phyloP scores from a whole-genome alignment of 1,140 invertebrate genomes.

The Drosophila biarmipes region DNA sequence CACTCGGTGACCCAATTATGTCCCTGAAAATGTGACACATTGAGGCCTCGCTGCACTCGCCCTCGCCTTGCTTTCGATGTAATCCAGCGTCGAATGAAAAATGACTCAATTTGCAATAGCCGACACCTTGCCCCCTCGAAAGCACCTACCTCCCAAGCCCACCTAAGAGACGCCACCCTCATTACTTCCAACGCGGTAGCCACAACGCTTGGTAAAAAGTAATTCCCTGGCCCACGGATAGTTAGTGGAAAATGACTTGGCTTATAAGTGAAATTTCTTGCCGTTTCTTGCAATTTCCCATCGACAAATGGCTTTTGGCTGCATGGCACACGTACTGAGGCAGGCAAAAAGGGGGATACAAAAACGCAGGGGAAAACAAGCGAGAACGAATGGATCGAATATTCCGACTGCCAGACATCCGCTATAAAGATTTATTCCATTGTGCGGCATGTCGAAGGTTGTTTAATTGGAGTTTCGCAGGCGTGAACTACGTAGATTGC shows the following conservation, averaged over 20 bases:
- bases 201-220: constrained; percentile 66
- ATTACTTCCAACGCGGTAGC: constrained; percentile 15
- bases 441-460: constrained; percentile 13
- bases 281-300: constrained; percentile 58
- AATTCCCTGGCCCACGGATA: constrained; percentile 52
- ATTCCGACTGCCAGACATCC: constrained; percentile 22
- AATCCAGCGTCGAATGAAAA: constrained; percentile 64
- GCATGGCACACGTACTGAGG: constrained; percentile 49
- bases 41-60: constrained; percentile 50
- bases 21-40: constrained; percentile 60
- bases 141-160: neutral
- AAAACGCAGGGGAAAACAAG: constrained; percentile 2
- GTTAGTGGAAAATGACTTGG: constrained; percentile 58
- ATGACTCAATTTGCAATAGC: constrained; percentile 73
- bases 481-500: constrained; percentile 11
- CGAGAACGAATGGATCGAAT: constrained; percentile 18
- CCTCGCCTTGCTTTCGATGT: constrained; percentile 28
- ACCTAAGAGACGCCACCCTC: neutral
- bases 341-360: constrained; percentile 19
- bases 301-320: constrained; percentile 68
- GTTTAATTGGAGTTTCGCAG: constrained; percentile 27
- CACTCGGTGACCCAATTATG: constrained; percentile 44
- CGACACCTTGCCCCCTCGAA: constrained; percentile 3
- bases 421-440: constrained; percentile 20
- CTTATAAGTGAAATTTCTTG: constrained; percentile 66